Evolutionary conservation across 1,140 invertebrate species (phyloP).

Genomic region (Drosophila athabasca): DNA sequence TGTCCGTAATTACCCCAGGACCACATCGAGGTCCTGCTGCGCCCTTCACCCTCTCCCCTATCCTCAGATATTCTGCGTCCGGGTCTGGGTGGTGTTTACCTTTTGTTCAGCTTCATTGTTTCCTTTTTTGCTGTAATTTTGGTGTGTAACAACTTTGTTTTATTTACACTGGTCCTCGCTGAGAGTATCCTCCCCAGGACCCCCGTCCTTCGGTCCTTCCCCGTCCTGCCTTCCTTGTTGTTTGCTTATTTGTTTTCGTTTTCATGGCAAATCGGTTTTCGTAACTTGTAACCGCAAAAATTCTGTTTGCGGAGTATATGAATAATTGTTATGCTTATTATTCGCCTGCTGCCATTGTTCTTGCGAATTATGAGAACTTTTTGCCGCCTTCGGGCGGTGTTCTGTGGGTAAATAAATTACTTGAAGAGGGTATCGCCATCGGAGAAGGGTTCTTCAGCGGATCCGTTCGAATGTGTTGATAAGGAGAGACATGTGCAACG

Average conservation of each 20-base stretch:
- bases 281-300: constrained; percentile 71
- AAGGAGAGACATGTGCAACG: constrained; percentile 16
- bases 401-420: constrained; percentile 66
- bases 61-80: background rate
- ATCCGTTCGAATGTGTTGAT: constrained; percentile 17
- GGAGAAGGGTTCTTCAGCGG: constrained; percentile 11
- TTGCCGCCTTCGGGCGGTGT: constrained; percentile 60
- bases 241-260: constrained; percentile 67
- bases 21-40: constrained; percentile 27
- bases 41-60: background rate
- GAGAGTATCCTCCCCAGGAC: too few relatives aligned
- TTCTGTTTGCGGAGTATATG: constrained; percentile 19
- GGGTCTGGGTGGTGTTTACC: constrained; percentile 54
- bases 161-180: constrained; percentile 25
- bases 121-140: constrained; percentile 48
- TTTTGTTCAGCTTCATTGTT: constrained; percentile 61
- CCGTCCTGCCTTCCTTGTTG: constrained; percentile 17
- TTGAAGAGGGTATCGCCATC: constrained; percentile 30
- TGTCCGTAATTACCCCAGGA: constrained; percentile 75
- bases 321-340: constrained; percentile 41
- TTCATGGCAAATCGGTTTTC: constrained; percentile 73
- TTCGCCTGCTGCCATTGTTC: constrained; percentile 55
- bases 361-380: constrained; percentile 69
- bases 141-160: constrained; percentile 55
- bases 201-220: too few relatives aligned